phyloP scores from a whole-genome alignment of 2,113 vertebrate genomes.

The Aldabrachelys gigantea region DNA sequence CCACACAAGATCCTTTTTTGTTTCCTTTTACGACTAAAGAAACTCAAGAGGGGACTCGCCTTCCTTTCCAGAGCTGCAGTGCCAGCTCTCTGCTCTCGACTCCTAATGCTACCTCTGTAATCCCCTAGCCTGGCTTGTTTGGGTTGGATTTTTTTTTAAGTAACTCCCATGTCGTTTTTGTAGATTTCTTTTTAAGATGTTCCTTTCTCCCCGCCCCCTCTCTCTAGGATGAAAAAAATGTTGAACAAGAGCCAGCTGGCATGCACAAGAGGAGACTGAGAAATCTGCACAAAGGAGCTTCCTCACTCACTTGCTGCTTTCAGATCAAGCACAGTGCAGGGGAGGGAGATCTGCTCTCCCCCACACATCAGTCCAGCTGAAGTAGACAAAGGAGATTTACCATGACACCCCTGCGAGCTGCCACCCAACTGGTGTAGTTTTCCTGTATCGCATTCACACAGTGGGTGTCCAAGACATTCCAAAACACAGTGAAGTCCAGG shows the following conservation, averaged over 20 bases:
- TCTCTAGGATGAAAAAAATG: constrained; percentile 65
- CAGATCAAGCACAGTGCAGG: constrained; percentile 62
- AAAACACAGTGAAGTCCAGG: constrained; percentile 7
- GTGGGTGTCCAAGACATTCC: constrained; percentile 12
- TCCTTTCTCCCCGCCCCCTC: constrained; percentile 55
- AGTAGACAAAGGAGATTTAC: constrained; percentile 68
- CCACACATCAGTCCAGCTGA: constrained; percentile 20
- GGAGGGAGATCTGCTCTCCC: constrained; percentile 50
- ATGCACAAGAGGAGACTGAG: constrained; percentile 68
- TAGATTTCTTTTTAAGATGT: constrained; percentile 66
- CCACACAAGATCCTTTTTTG: constrained; percentile 61
- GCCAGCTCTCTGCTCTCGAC: not conserved
- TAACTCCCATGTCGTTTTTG: constrained; percentile 65
- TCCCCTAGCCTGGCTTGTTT: constrained; percentile 64
- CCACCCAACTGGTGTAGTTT: constrained; percentile 33
- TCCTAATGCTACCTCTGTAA: constrained; percentile 36
- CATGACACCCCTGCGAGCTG: constrained; percentile 45
- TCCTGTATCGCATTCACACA: not conserved
- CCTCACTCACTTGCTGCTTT: constrained; percentile 74
- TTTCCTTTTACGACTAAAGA: constrained; percentile 63
- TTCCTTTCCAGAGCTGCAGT: not conserved
- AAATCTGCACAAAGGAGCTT: constrained; percentile 75
- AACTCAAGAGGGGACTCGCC: not conserved
- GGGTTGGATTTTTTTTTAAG: constrained; percentile 64
- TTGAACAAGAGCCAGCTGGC: constrained; percentile 74